Base-by-base conservation (phyloP, 2,113 vertebrate species). In the Stigmatopora nigra region DNA sequence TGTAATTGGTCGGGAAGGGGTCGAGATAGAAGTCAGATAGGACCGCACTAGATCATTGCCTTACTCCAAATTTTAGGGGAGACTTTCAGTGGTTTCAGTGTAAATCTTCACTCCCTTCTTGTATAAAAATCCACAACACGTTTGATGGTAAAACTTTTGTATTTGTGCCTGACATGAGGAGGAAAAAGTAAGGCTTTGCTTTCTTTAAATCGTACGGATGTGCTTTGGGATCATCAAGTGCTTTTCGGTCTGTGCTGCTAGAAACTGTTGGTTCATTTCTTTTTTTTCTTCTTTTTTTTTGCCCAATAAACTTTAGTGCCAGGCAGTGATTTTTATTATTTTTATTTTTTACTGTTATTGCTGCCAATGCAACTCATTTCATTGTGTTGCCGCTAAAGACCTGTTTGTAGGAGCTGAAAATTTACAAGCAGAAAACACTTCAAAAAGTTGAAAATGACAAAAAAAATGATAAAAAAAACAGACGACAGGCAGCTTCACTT, bases 241-340 rank as follows among this genome's bases (percentile, higher is more conserved):
- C 88, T 87, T 83, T 87, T 87, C 88, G 82, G 82, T 86, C 70
- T 79, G 86, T 89, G 89, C 89, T 88, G 88, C 88, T 90, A 77
- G 82, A 81, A 84, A 74, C 44, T 22, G 71, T 69, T 36, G 70
- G 55, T 65, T 11, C 2, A 61, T 60, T 53, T 53, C 67, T 46
- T 65, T 72, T 44, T 55, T 36, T 48, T 55, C 38, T 61, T 14
- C 38, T 65, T 72, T 44, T 55, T 36, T 48, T 55, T 46, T 61
- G 14, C 38, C 38, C 38, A n/a, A 46, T 62, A 77, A 41, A 71
- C 22, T 65, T 64, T 67, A 15, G 78, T 85, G 85, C 79, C 82
- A 83, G 82, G 75, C 66, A 69, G 72, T 79, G 73, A 76, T 80
- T 55, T 58, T 61, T 60, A n/a, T n/a, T n/a, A n/a, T n/a, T n/a